Evolutionary conservation across 2,113 vertebrate genomes (phyloP).

Genomic region (Panurus biarmicus): DNA sequence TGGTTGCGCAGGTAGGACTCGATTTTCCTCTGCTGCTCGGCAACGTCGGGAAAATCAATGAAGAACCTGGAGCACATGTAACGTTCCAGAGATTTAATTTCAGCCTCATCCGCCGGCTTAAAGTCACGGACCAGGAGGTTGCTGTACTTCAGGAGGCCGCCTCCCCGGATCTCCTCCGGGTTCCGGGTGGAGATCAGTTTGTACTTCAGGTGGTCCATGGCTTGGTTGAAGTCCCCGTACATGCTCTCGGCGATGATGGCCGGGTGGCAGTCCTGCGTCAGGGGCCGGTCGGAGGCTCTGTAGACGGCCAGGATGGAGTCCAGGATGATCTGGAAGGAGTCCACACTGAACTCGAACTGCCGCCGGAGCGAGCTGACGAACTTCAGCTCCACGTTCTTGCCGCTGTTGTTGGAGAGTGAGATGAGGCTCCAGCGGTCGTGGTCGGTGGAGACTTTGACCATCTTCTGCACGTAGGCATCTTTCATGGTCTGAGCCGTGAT

Average conservation of each 20-base stretch:
- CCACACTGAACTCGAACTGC: slow-evolving; percentile 97
- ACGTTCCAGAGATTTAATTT: slow-evolving; percentile 91
- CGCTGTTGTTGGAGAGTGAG: slow-evolving; percentile 92
- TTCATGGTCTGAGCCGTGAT: slow-evolving; percentile 91
- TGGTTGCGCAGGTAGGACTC: slow-evolving; percentile 94
- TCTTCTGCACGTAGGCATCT: slow-evolving; percentile 95
- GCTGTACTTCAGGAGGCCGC: slow-evolving; percentile 94
- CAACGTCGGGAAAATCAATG: slow-evolving; percentile 93
- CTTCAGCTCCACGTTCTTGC: slow-evolving; percentile 95
- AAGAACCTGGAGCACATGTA: slow-evolving; percentile 99
- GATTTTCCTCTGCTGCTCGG: slow-evolving; percentile 91
- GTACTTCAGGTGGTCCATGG: slow-evolving; percentile 88
- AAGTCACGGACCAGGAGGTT: slow-evolving; percentile 91
- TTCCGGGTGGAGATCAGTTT: slow-evolving; percentile 90
- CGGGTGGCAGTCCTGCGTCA: slow-evolving; percentile 56
- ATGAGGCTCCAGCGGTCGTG: slow-evolving; percentile 96
- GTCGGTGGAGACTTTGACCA: slow-evolving; percentile 91
- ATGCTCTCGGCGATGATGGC: slow-evolving; percentile 89
- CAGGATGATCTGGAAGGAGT: slow-evolving; percentile 95
- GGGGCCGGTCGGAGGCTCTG: slow-evolving; percentile 63
- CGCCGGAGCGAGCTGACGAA: slow-evolving; percentile 86
- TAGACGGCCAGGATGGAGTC: slow-evolving; percentile 84
- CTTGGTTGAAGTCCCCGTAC: slow-evolving; percentile 90
- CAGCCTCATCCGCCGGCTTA: slow-evolving; percentile 82
- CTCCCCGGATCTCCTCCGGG: slow-evolving; percentile 93